A percentile compares a stretch with the other conserved stretches of the same genome.
These are phyloP conservation scores for Brachypalpus laphriformis DNA, from an alignment of 2,888 invertebrate genomes.

Conservation along the genomic window DNA sequence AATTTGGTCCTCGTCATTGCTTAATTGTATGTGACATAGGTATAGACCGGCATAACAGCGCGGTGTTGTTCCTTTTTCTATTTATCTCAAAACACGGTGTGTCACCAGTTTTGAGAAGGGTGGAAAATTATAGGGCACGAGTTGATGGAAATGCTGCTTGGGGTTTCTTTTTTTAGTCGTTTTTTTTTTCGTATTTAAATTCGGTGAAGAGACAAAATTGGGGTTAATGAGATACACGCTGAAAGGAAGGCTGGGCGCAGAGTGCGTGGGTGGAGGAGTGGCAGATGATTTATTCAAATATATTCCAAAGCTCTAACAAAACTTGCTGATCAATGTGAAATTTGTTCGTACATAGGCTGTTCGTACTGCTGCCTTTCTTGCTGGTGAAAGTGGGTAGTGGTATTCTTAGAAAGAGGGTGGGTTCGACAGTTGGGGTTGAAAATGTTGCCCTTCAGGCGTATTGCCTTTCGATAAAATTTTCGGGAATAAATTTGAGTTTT, in stretches of 20 bases:
- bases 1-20: conserved; percentile 50
- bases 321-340: conserved; percentile 72
- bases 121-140: conserved; percentile 57
- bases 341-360: conserved; percentile 48
- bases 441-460: conserved; percentile 44
- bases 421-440: conserved; percentile 13
- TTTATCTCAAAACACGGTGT: conserved; percentile 56
- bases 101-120: conserved; percentile 63
- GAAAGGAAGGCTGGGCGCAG: conserved; percentile 7
- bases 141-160: conserved; percentile 48
- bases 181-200: conserved; percentile 66
- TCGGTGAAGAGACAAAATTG: conserved; percentile 67
- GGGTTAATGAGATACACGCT: conserved; percentile 73
- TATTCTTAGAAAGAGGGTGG: conserved; percentile 1
- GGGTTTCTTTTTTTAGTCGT: conserved; percentile 10
- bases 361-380: background rate
- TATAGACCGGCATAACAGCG: conserved; percentile 26
- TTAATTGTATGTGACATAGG: conserved; percentile 68
- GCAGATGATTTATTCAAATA: conserved; percentile 72
- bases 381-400: conserved; percentile 2
- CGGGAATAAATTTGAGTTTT: conserved; percentile 34
- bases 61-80: conserved; percentile 15
- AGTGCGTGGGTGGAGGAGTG: conserved; percentile 33
- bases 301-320: conserved; percentile 65
- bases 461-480: conserved; percentile 55